phyloP scores from a whole-genome alignment of 2,797 vertebrate genomes.

The Alcedo atthis region DNA sequence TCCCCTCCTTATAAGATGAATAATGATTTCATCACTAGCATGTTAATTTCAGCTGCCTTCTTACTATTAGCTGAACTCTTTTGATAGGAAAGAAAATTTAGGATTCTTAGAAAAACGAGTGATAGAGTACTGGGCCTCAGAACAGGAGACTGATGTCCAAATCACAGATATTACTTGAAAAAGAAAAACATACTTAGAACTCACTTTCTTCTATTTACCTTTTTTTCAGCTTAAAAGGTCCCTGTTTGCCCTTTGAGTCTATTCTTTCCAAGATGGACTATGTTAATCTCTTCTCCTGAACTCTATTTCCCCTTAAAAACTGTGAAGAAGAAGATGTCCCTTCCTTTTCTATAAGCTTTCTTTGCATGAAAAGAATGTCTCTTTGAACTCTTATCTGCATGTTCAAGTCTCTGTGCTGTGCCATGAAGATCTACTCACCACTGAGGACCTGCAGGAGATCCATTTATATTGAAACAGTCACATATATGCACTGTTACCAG shows the following conservation, averaged over 20 bases:
- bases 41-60: not conserved
- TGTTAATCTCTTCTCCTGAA: not conserved
- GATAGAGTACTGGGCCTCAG: not conserved
- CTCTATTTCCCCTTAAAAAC: not conserved
- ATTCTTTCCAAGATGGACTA: not conserved
- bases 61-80: not conserved
- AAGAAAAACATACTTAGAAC: not conserved
- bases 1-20: not conserved
- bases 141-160: not conserved
- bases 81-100: not conserved
- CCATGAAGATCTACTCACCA: not conserved
- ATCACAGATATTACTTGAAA: not conserved
- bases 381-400: not conserved
- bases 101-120: not conserved
- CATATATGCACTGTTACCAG: accelerated
- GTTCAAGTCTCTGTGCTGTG: too few species aligned
- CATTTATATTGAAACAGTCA: not conserved
- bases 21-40: not conserved
- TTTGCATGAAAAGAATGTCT: not conserved
- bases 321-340: not conserved
- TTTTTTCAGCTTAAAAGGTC: not conserved
- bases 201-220: not conserved
- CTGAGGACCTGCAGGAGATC: not conserved
- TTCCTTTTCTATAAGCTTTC: not conserved
- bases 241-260: not conserved